phyloP scores from a whole-genome alignment of 2,888 invertebrate genomes.

The Tigriopus californicus region DNA sequence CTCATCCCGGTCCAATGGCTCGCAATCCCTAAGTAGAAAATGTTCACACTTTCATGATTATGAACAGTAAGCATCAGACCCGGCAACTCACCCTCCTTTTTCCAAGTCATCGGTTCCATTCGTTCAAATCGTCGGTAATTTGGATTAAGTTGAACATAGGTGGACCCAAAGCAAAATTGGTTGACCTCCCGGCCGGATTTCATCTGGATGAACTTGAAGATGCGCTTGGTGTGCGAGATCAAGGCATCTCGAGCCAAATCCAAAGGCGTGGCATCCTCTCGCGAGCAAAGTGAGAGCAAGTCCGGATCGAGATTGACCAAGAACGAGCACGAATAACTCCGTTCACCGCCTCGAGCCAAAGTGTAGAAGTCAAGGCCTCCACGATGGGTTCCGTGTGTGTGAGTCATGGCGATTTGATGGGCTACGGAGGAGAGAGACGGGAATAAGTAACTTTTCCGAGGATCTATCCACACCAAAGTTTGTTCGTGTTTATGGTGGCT shows the following conservation, averaged over 20 bases:
- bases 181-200: constrained; percentile 6
- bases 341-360: constrained; percentile 6
- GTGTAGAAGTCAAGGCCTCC: constrained; percentile 9
- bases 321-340: constrained; percentile 5
- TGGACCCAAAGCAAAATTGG: constrained; percentile 12
- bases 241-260: neutral
- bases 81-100: constrained; percentile 12
- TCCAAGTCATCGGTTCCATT: constrained; percentile 16
- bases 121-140: constrained; percentile 7
- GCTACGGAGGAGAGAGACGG: no score
- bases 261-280: neutral
- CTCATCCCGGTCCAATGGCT: constrained; percentile 7
- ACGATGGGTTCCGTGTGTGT: neutral
- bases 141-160: constrained; percentile 3
- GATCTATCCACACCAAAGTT: no score
- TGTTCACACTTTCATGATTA: neutral
- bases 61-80: no score
- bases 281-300: neutral
- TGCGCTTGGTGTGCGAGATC: constrained; percentile 1
- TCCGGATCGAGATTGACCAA: constrained; percentile 13
- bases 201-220: neutral
- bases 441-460: no score
- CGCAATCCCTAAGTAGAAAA: neutral
- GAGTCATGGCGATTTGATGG: no score
- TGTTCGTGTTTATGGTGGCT: no score